Evolutionary conservation across 2,888 invertebrate genomes (phyloP).

Genomic region (Drosophila cracens): DNA sequence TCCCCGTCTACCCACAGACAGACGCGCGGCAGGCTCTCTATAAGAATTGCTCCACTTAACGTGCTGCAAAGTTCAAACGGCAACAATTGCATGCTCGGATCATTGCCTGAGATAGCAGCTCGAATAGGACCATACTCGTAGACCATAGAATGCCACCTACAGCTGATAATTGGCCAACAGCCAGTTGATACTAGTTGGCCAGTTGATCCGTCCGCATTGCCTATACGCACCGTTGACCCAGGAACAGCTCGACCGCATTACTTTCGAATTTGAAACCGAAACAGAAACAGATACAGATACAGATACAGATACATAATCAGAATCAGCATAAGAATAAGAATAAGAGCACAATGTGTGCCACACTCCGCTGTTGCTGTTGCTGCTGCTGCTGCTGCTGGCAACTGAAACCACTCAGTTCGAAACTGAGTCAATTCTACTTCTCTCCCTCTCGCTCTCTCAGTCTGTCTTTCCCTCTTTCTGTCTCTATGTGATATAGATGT

Average conservation of each 20-base stretch:
- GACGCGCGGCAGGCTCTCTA: background rate
- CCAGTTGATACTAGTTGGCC: constrained; percentile 22
- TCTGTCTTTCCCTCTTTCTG: background rate
- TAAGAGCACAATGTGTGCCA: constrained; percentile 39
- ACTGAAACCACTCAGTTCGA: constrained; percentile 17
- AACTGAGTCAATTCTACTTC: constrained; percentile 18
- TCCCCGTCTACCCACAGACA: background rate
- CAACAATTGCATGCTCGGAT: constrained; percentile 57
- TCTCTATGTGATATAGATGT: background rate
- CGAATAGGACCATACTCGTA: constrained; percentile 15
- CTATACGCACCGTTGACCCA: constrained; percentile 71
- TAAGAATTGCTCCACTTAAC: constrained; percentile 55
- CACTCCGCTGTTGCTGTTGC: background rate
- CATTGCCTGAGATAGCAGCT: constrained; percentile 48
- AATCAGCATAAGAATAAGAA: background rate
- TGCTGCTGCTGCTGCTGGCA: constrained; percentile 3
- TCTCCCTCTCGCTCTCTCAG: constrained; percentile 1
- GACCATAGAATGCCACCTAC: constrained; percentile 37
- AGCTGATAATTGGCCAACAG: constrained; percentile 48
- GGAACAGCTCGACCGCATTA: constrained; percentile 53
- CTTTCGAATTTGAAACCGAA: constrained; percentile 47
- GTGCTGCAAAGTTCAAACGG: constrained; percentile 41
- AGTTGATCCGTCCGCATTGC: constrained; percentile 44
- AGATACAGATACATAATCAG: background rate
- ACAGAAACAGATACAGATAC: constrained; percentile 4